phyloP scores from a whole-genome alignment of 2,888 invertebrate genomes.

The Achlya flavicornis region DNA sequence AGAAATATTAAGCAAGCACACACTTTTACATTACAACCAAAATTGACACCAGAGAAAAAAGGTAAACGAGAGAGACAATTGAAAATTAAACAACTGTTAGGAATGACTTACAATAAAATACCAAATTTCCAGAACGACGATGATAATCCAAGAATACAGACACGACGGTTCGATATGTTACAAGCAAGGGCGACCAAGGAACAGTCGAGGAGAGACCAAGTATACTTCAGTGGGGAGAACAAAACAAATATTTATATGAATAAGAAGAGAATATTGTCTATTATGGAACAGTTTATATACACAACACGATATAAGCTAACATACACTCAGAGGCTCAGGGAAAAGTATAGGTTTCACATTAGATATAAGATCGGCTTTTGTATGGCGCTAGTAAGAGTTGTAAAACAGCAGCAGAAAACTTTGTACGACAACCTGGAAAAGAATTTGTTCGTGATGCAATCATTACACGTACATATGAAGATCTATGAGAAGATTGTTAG shows the following conservation, averaged over 20 bases:
- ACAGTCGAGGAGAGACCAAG: not conserved
- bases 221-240: conserved; percentile 14
- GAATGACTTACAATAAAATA: conserved; percentile 15
- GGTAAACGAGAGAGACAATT: conserved; percentile 20
- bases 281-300: conserved; percentile 56
- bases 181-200: not conserved
- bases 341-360: conserved; percentile 35
- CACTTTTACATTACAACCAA: not conserved
- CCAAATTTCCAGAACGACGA: conserved; percentile 33
- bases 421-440: conserved; percentile 27
- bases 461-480: conserved; percentile 34
- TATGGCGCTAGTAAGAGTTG: conserved; percentile 37
- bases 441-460: not conserved
- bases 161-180: conserved; percentile 36
- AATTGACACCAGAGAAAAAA: not conserved
- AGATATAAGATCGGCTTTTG: conserved; percentile 51
- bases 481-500: conserved; percentile 45
- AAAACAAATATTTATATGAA: not conserved
- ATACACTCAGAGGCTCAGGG: conserved; percentile 40
- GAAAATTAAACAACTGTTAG: conserved; percentile 27
- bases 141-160: conserved; percentile 34
- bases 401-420: conserved; percentile 42
- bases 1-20: not conserved
- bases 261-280: conserved; percentile 23
- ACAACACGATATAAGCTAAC: conserved; percentile 46